Base-by-base conservation (phyloP, 1,140 invertebrate genomes). In the Bombus confusus region DNA sequence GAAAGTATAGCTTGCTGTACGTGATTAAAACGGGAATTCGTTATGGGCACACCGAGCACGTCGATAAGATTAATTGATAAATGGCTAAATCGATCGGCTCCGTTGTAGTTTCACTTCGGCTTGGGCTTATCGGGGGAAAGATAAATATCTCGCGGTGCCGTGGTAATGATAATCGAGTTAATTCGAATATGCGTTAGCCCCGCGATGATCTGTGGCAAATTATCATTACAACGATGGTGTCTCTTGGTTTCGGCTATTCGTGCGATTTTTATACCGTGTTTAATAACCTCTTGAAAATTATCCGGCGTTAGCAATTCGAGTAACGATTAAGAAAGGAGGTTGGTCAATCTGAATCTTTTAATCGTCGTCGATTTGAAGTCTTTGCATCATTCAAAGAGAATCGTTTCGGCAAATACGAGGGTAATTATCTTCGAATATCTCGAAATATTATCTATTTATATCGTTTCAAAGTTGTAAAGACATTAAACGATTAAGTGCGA, bases 31-130 rank as follows among this genome's bases (percentile, higher is more conserved):
- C 85, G 84, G 86, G 87, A 89, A 90, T 88, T 86, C 87, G 90
- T 90, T 91, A 89, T 74, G 72, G 83, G 83, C 86, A 87, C 88
- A 87, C 41, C 89, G 90, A 83, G 69, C 86, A 80, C 91, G 85
- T 83, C 87, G 91, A 92, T 92, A 90, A 92, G 91, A 92, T 92
- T 92, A 92, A 92, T 92, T 91, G 92, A 92, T 92, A 92, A 92
- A 88, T 88, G 88, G 90, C 76, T 77, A 83, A 92, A 90, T 90
- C 90, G 86, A 92, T 92, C 89, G 83, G 85, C 85, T 76, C 87
- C 82, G 84, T 83, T 90, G 88, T 88, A 88, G 78, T 88, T 91
- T 86, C 79, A 74, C 73, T 88, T 83, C 64, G 77, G 47, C 77
- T n/a, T 43, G 39, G n/a, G 76, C 78, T 77, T 37, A 39, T 77